Percentiles rank a stretch among this genome's conserved stretches.
These are phyloP conservation scores for Podabrus alpinus DNA, from an alignment of 2,888 invertebrate genomes.

Conservation along the genomic window DNA sequence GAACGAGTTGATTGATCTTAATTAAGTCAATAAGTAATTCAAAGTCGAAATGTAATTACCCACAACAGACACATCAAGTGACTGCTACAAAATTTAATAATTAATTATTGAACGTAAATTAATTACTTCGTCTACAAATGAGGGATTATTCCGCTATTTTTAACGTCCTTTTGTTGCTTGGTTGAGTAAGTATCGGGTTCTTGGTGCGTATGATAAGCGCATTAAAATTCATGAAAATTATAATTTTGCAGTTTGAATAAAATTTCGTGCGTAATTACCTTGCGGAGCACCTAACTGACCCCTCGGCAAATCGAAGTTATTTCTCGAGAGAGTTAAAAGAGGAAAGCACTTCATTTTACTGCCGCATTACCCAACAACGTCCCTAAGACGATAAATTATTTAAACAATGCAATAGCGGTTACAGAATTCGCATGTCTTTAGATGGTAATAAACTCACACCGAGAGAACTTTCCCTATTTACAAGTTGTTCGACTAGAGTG, in stretches of 20 bases:
- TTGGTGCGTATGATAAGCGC: not conserved
- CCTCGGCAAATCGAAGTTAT: not conserved
- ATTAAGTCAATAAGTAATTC: not conserved
- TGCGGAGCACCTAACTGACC: not conserved
- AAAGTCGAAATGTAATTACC: not conserved
- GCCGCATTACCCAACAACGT: not conserved
- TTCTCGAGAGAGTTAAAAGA: not conserved
- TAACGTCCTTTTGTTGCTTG: not conserved
- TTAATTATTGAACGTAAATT: not conserved
- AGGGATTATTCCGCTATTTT: not conserved
- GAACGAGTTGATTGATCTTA: not conserved
- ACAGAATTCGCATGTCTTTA: not conserved
- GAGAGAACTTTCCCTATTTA: not conserved
- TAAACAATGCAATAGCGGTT: not conserved
- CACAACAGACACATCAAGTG: not conserved
- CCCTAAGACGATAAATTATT: not conserved
- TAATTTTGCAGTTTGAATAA: not conserved
- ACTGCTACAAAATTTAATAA: not conserved
- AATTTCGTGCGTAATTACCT: not conserved
- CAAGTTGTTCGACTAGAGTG: not conserved
- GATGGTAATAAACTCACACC: not conserved
- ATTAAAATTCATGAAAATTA: not conserved
- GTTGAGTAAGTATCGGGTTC: not conserved
- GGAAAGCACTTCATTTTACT: not conserved
- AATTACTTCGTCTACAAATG: not conserved